Conservation (phyloP, 2,797 vertebrate species). For the Lagodon rhomboides region DNA sequence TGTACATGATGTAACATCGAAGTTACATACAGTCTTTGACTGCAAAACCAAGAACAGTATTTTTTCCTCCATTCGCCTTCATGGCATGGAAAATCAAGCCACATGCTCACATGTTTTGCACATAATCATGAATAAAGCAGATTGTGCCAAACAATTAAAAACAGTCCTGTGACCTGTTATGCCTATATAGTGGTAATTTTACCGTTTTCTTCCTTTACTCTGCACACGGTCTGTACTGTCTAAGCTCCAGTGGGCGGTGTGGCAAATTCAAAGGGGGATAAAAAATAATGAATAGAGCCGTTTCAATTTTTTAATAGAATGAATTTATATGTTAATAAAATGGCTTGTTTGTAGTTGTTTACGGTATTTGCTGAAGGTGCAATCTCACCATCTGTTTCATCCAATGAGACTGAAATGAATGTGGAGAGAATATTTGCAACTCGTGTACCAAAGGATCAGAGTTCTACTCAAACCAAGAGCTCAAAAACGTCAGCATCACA, state of each 20-base stretch:
- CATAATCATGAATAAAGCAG: slow-evolving; percentile 8
- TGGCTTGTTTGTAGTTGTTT: slow-evolving; percentile 12
- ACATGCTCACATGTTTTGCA: slow-evolving; percentile 10
- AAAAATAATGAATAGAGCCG: slow-evolving; percentile 25
- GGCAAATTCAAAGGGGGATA: slow-evolving; percentile 37
- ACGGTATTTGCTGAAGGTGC: slow-evolving; percentile 6
- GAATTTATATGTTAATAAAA: slow-evolving; percentile 40
- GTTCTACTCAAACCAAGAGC: background rate
- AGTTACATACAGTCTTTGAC: too few species aligned
- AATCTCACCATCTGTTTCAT: slow-evolving; percentile 15
- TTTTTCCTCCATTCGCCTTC: background rate
- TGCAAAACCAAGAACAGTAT: background rate
- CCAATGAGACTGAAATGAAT: slow-evolving; percentile 3
- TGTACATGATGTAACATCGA: background rate
- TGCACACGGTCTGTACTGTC: slow-evolving; percentile 23
- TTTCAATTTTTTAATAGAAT: slow-evolving; percentile 34
- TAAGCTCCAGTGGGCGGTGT: slow-evolving; percentile 8
- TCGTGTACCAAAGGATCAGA: background rate
- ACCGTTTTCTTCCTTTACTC: slow-evolving; percentile 9
- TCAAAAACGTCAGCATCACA: background rate
- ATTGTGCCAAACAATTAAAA: slow-evolving; percentile 16
- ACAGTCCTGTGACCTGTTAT: background rate
- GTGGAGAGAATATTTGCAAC: slow-evolving; percentile 1
- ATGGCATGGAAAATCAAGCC: slow-evolving; percentile 8
- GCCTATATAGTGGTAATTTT: slow-evolving; percentile 28